phyloP scores from a whole-genome alignment of 1,140 invertebrate genomes.

The Solenopsis invicta region DNA sequence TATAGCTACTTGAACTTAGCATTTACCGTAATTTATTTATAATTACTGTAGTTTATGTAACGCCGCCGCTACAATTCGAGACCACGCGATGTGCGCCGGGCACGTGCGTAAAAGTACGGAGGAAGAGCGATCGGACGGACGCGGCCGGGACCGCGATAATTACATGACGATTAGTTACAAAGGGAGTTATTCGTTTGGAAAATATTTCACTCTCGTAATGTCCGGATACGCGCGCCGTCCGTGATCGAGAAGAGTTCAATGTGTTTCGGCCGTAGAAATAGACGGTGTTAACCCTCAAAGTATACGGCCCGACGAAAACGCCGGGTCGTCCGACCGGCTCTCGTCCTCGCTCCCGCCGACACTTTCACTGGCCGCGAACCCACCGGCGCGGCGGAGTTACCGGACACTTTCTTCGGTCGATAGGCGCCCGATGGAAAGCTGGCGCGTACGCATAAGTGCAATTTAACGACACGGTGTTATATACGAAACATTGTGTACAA shows the following conservation, averaged over 20 bases:
- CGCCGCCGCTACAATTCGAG: conserved; percentile 10
- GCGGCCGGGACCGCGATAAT: not conserved
- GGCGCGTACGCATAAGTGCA: conserved; percentile 50
- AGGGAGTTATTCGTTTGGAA: conserved; percentile 24
- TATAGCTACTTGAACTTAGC: not conserved
- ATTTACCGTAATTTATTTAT: conserved; percentile 4
- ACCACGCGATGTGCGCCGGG: not conserved
- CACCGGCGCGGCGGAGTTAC: conserved; percentile 67
- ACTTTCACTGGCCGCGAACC: conserved; percentile 82
- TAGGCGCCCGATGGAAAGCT: conserved; percentile 84
- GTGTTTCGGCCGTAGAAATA: conserved; percentile 23
- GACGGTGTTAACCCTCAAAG: conserved; percentile 35
- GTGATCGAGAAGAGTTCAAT: not conserved
- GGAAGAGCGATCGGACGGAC: not conserved
- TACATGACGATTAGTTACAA: conserved; percentile 23
- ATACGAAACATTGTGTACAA: conserved; percentile 50
- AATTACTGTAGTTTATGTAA: conserved; percentile 37
- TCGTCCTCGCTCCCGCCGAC: conserved; percentile 71
- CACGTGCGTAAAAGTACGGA: not conserved
- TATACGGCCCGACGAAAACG: conserved; percentile 64
- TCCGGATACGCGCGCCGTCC: not conserved
- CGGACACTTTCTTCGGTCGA: conserved; percentile 86
- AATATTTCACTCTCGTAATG: conserved; percentile 23
- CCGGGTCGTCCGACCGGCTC: conserved; percentile 63
- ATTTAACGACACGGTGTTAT: conserved; percentile 53